Evolutionary conservation across 1,140 invertebrate species (phyloP), one percentile per base, ranked within the genome.

Genomic region (Scaptomyza montana): DNA sequence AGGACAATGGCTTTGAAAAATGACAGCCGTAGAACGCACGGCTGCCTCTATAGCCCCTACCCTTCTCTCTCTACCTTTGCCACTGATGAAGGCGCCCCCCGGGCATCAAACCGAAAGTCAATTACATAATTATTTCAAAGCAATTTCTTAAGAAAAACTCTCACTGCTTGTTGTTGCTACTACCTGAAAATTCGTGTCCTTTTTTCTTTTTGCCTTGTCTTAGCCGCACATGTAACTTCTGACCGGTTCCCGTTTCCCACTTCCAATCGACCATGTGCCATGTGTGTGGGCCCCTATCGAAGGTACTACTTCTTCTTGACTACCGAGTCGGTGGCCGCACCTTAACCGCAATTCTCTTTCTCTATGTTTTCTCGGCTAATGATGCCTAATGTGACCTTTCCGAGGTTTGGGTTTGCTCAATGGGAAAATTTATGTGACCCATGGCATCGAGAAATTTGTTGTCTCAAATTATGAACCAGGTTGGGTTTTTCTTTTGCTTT

Each of bases 81-180:
- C 7, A 46, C 13, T 51, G 53, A 21, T 57, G 53, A 45, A 54
- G 72, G 72, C 67, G 70, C 64, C 56, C 60, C 30, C 28, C 50
- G 55, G 50, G 12, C 39, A 43, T 10, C 39, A n/a, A 61, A 63
- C 39, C 49, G 51, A 78, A 79, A 84, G 80, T 79, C 80, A 84
- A 84, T 84, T 84, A 79, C 80, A 79, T 84, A 84, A 84, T 84
- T 84, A 84, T 76, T 84, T 84, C 74, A 81, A 65, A 76, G 72
- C 80, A 66, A 79, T 84, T 84, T 84, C 72, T 61, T 60, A 80
- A 69, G 69, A 81, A 81, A 81, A 72, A 57, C 41, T 39, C 33
- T 13, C n/a, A 47, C 16, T 43, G 30, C 57, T 13, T 25, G 3
- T 4, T 1, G 2, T 25, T 25, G 47, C 79, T 6, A 33, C 33